Evolutionary conservation across 1,140 invertebrate genomes (phyloP).

Genomic region (Pachyrhynchus sulphureomaculatus): DNA sequence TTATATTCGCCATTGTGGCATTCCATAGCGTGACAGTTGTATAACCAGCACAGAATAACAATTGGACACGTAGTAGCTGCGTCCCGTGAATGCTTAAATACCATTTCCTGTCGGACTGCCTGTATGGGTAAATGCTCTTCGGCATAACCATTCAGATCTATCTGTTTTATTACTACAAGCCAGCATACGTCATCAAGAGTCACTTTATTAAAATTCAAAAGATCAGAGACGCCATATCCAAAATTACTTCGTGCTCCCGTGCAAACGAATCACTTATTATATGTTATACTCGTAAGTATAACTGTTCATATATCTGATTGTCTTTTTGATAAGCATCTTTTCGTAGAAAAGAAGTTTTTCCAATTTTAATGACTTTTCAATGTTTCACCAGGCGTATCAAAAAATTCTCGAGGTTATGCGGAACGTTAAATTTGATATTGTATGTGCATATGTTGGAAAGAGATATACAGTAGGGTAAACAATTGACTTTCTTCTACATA

Average conservation of each 20-base stretch:
- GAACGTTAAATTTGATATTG: no score
- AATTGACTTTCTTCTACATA: no score
- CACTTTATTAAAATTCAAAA: conserved; percentile 10
- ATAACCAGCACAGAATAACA: conserved; percentile 38
- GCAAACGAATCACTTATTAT: not conserved
- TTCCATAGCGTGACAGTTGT: conserved; percentile 38
- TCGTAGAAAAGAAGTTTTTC: no score
- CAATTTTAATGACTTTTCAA: no score
- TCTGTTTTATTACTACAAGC: conserved; percentile 8
- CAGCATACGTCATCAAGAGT: conserved; percentile 12
- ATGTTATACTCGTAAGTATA: no score
- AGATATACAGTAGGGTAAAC: no score
- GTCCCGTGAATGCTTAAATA: conserved; percentile 39
- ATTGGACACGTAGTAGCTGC: conserved; percentile 40
- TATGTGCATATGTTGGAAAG: no score
- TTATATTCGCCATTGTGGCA: conserved; percentile 28
- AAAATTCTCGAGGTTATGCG: no score
- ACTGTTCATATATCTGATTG: not conserved
- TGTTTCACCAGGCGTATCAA: no score
- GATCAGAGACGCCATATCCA: conserved; percentile 10
- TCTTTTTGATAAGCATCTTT: not conserved
- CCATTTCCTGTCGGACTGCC: conserved; percentile 39
- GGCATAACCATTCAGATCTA: conserved; percentile 22
- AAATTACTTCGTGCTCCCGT: not conserved
- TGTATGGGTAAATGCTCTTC: conserved; percentile 17